A percentile compares a stretch with the other conserved stretches of the same genome.
Evolutionary conservation across 2,797 vertebrate genomes (phyloP).

Genomic region (Cryptoblepharus egeriae): DNA sequence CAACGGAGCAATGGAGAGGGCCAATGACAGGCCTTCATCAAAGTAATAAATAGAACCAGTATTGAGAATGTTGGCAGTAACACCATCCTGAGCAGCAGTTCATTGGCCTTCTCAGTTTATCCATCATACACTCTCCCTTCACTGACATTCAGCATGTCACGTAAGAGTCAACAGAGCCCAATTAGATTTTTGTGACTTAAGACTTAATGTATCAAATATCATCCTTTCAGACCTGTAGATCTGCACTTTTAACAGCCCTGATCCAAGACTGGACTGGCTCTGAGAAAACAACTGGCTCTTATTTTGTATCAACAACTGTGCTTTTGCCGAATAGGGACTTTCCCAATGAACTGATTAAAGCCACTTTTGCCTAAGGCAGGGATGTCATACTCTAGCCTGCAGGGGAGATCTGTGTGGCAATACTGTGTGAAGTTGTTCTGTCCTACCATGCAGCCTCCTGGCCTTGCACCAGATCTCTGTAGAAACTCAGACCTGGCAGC

Average conservation of each 20-base stretch:
- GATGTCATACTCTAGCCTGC: no score
- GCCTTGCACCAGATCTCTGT: no score
- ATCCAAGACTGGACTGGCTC: no score
- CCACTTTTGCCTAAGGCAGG: no score
- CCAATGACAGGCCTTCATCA: background rate
- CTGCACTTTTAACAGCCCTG: background rate
- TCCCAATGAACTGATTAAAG: no score
- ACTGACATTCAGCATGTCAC: background rate
- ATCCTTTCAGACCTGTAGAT: background rate
- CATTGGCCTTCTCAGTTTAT: background rate
- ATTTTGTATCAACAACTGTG: no score
- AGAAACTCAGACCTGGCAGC: no score
- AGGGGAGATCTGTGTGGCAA: no score
- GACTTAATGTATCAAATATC: background rate
- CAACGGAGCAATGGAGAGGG: background rate
- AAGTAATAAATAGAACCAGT: slow-evolving; percentile 18
- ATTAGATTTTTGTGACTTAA: slow-evolving; percentile 29
- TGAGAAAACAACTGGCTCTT: no score
- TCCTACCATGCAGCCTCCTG: no score
- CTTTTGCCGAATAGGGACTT: no score
- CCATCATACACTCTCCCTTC: background rate
- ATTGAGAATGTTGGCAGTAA: slow-evolving; percentile 1
- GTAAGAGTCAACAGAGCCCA: background rate
- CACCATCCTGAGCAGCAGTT: background rate
- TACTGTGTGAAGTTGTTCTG: no score